Evolutionary conservation across 2,113 vertebrate species (phyloP), one percentile per base, ranked within the genome.

Genomic region (Prolemur simus): DNA sequence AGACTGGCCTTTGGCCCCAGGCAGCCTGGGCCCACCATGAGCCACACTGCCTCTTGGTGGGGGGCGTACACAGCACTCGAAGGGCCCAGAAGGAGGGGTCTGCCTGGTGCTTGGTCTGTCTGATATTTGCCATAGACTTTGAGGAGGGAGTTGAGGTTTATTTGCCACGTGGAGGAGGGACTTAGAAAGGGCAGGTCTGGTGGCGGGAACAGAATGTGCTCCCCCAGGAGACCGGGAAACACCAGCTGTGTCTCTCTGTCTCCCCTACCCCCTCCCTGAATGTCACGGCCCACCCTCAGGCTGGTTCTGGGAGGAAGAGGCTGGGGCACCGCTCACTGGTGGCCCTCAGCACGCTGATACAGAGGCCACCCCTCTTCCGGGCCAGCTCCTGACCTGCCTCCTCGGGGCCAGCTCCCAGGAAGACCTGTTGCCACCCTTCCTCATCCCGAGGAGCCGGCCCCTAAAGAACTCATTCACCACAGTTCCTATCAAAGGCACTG

Each of bases 11-110:
- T 78, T 45, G 68, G n/a, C 20, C 49, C 9, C 42, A 7, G 39
- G 32, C n/a, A 77, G 66, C 80, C 20, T 45, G 68, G 63, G 15
- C 6, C 32, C 17, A 1, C 83, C 20, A 1, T 3, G 1, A 58
- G 3, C 10, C 9, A 0, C 0, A 10, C 6, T 23, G 52, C n/a
- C 52, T 69, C 32, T 77, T 66, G 42, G 10, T 45, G 6, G 21
- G 23, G 32, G 58, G 2, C 27, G 6, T 7, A 20, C 8, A 9
- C 32, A 81, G 25, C 4, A 18, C 76, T 6, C 54, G 23, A 3
- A 15, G 21, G 12, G 6, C 21, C 10, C 34, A 2, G 23, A 54
- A n/a, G 23, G 11, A 17, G 32, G 66, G 12, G 47, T 17, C 73
- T 76, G 42, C 42, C 78, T 10, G n/a, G 9, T n/a, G n/a, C 23